A percentile compares a stretch with the other conserved stretches of the same genome.
Conservation (phyloP, 2,113 vertebrate genomes). For the Lepidothrix coronata region DNA sequence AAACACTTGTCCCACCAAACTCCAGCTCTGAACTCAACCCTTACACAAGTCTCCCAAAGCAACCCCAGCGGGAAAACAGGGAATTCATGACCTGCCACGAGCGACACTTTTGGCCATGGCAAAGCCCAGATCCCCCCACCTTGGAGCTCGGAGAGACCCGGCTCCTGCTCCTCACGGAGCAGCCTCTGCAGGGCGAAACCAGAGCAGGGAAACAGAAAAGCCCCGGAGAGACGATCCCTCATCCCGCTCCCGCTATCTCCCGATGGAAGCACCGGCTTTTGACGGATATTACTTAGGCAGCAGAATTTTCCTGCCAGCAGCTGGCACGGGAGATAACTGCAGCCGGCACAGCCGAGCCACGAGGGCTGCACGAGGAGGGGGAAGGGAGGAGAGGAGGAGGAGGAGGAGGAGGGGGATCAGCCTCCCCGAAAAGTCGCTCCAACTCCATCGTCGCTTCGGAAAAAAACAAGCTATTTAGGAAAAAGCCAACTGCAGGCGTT, state of each 20-base stretch:
- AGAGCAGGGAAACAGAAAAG: background rate
- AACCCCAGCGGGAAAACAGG: accelerated
- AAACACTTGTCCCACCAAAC: background rate
- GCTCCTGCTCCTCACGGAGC: background rate
- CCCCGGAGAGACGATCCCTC: background rate
- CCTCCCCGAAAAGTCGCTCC: background rate
- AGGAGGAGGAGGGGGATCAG: background rate
- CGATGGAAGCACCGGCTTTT: background rate
- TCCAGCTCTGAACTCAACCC: background rate
- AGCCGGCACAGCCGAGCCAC: background rate
- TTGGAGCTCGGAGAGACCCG: accelerated
- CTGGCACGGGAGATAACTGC: conserved; percentile 11
- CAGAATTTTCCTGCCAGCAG: conserved; percentile 19
- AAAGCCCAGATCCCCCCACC: background rate
- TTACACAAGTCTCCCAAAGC: background rate
- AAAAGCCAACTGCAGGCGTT: conserved; percentile 44
- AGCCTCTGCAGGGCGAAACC: background rate
- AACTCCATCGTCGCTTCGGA: background rate
- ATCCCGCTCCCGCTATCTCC: background rate
- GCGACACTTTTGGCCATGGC: background rate
- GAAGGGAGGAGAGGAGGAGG: background rate
- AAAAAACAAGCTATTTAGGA: conserved; percentile 10
- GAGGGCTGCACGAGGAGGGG: background rate
- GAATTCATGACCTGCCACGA: background rate
- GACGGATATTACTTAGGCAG: conserved; percentile 30